These are phyloP conservation scores for Idaea biselata DNA, from an alignment of 2,888 invertebrate species.

Conservation along the genomic window DNA sequence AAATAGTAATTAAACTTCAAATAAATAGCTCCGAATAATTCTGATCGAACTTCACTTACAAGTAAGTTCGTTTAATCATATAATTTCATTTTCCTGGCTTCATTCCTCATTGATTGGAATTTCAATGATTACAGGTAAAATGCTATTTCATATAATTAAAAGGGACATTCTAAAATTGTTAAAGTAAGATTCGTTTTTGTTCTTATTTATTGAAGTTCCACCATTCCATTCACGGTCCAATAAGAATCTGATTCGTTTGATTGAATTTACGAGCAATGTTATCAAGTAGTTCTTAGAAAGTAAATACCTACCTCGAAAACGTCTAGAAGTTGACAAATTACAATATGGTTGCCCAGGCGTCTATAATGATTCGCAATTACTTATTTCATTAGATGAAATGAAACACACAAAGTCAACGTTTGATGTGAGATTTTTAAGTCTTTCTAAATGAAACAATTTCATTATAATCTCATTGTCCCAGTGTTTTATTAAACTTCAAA, in stretches of 20 bases:
- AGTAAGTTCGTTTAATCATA: no score
- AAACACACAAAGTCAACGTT: constrained; percentile 21
- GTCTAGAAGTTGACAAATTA: constrained; percentile 31
- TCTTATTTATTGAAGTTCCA: neutral
- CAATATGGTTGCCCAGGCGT: constrained; percentile 25
- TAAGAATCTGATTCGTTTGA: constrained; percentile 5
- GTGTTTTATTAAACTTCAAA: constrained; percentile 1
- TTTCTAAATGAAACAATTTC: constrained; percentile 7
- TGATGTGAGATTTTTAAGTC: constrained; percentile 12
- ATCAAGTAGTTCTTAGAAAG: constrained; percentile 27
- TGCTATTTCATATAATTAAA: neutral
- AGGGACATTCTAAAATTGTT: neutral
- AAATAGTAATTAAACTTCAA: no score
- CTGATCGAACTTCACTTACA: no score
- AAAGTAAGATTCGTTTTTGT: neutral
- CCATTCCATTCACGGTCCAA: neutral
- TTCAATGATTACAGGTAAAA: neutral
- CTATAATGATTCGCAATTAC: constrained; percentile 9
- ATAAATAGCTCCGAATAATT: no score
- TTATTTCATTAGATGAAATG: constrained; percentile 1
- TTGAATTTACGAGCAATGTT: constrained; percentile 5
- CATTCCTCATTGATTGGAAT: neutral
- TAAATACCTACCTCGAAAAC: constrained; percentile 25
- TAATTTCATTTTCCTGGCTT: neutral
- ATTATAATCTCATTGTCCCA: neutral